Conservation (phyloP, 2,888 invertebrate genomes). For the Dioctria rufipes region DNA sequence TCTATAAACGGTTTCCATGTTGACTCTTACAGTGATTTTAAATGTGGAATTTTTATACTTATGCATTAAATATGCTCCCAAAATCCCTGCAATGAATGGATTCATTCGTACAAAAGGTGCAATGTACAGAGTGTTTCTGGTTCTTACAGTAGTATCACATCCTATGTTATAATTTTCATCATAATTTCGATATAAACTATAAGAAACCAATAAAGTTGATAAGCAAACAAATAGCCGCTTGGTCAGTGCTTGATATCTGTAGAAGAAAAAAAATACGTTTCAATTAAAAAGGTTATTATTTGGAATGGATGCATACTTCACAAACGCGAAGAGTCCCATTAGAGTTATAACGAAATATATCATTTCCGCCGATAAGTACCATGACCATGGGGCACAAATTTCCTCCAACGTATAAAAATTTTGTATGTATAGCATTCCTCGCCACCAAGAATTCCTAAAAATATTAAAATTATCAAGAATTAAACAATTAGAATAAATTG, state of each 20-base stretch:
- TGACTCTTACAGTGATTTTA: constrained; percentile 20
- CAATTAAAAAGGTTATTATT: background rate
- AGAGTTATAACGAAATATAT: constrained; percentile 5
- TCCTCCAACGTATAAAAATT: constrained; percentile 3
- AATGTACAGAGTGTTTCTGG: background rate
- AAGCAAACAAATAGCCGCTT: background rate
- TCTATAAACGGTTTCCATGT: too few species aligned
- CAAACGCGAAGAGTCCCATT: background rate
- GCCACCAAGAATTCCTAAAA: constrained; percentile 28
- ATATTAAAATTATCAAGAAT: background rate
- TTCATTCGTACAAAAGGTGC: constrained; percentile 22
- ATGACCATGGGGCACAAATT: constrained; percentile 21
- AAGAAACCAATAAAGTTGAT: background rate
- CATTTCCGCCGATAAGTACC: constrained; percentile 37
- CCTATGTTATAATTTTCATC: background rate
- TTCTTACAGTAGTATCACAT: background rate
- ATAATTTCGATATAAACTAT: constrained; percentile 8
- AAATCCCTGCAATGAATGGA: constrained; percentile 3
- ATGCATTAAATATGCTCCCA: constrained; percentile 3
- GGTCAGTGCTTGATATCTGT: background rate
- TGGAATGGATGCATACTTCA: background rate
- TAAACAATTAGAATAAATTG: too few species aligned
- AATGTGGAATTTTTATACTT: background rate
- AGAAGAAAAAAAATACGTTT: background rate
- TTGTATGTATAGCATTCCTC: constrained; percentile 15